Conservation (phyloP, 1,140 invertebrate genomes). For the Neodiprion pinetum region DNA sequence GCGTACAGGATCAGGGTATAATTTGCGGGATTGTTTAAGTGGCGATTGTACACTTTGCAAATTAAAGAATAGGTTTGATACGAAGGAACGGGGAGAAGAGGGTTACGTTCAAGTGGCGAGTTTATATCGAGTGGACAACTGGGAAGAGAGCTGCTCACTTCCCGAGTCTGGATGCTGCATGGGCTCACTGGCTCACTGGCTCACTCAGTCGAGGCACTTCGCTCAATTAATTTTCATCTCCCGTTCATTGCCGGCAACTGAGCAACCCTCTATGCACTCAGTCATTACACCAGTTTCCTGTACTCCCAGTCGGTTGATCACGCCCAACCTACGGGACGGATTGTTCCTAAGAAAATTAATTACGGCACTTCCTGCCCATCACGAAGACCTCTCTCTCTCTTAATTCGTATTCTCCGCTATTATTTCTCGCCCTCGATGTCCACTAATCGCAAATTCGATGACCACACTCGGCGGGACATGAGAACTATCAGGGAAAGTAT, state of each 20-base stretch:
- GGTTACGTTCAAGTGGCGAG: neutral
- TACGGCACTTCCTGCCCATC: too few species aligned
- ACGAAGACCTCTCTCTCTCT: too few species aligned
- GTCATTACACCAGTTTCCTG: neutral
- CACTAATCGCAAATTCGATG: too few species aligned
- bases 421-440: too few species aligned
- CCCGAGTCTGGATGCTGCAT: neutral
- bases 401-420: too few species aligned
- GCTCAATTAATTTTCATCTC: conserved; percentile 4
- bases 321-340: neutral
- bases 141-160: neutral
- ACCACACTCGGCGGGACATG: too few species aligned
- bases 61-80: neutral
- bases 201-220: neutral
- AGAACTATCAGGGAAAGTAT: too few species aligned
- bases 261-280: neutral
- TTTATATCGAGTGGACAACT: neutral
- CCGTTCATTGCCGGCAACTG: conserved; percentile 1
- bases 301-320: neutral
- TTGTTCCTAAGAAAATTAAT: neutral
- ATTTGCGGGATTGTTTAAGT: conserved; percentile 5
- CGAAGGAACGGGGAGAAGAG: neutral
- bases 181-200: too few species aligned
- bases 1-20: conserved; percentile 1
- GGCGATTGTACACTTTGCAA: neutral